Base-by-base conservation (phyloP, 2,888 invertebrate genomes). In the Xestia sexstrigata region DNA sequence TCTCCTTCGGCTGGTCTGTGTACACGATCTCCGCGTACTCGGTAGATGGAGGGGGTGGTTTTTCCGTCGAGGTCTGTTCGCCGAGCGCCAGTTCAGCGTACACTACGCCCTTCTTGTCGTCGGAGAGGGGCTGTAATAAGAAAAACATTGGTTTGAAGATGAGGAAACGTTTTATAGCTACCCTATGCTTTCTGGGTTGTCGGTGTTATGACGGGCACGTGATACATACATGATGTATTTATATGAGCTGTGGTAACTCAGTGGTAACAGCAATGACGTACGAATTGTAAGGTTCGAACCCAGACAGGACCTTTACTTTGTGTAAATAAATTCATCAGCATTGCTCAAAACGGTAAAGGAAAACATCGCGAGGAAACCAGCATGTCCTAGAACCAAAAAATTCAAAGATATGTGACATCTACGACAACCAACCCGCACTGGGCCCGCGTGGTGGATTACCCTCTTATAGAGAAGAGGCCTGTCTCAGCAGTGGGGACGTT, bases 21-120 rank as follows among this genome's bases (percentile, higher is more conserved):
- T 98, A 98, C 0, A 98, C 97, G 76, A 98, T 98, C 93, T 98
- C 98, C 0, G 98, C 98, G 93, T 98, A 98, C 85, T 97, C 98
- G 2, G 98, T 97, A 68, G 93, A 92, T 89, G 94, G 97, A 1
- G 96, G 95, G 0, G 94, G 93, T 0, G 96, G 96, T 67, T 95
- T 95, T 17, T 95, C 95, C 0, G 91, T 88, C 0, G 91, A 89
- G 0, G 92, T 92, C 71, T 95, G 95, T 9, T 95, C 96, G 0
- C 95, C 95, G 69, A 98, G 93, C 79, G 98, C 98, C 81, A 98
- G 94, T 93, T 98, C 98, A 2, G 98, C 98, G 93, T 98, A 98
- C 5, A 98, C 98, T 62, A 98, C 97, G 78, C 97, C 97, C 92
- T 97, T 97, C 90, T 97, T 97, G 87, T 97, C 97, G 90, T 97